phyloP scores from a whole-genome alignment of 2,888 invertebrate species.

The Trichogramma evanescens region DNA sequence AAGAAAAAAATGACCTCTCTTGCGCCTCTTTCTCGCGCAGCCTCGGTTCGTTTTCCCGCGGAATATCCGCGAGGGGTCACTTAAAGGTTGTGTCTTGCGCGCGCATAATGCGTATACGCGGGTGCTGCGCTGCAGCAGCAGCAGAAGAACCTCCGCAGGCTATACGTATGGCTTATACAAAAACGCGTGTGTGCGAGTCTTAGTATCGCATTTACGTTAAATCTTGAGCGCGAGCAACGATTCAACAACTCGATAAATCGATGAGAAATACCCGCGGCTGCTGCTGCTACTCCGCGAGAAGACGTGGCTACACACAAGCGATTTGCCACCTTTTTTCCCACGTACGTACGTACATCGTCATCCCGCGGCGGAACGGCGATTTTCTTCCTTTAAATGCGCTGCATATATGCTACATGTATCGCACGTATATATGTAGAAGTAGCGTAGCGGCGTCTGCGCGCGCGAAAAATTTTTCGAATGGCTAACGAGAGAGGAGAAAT shows the following conservation, averaged over 20 bases:
- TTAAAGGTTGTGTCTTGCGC: neutral
- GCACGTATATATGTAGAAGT: no score
- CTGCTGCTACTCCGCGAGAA: slow-evolving; percentile 5
- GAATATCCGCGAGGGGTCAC: neutral
- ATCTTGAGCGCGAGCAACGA: neutral
- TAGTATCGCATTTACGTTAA: neutral
- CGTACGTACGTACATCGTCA: slow-evolving; percentile 13
- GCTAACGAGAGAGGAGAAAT: no score
- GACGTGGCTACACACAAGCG: neutral
- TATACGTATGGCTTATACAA: no score
- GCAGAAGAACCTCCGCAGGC: neutral
- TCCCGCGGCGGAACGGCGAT: slow-evolving; percentile 4
- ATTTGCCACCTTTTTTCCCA: slow-evolving; percentile 13
- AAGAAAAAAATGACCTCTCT: no score
- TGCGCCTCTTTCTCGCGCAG: no score
- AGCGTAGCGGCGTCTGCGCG: no score
- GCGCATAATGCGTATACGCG: neutral
- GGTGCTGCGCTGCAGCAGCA: neutral
- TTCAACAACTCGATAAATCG: slow-evolving; percentile 20
- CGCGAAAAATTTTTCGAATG: no score
- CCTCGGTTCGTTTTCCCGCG: no score
- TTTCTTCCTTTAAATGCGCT: slow-evolving; percentile 3
- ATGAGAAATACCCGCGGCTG: slow-evolving; percentile 18
- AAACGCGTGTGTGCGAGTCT: neutral
- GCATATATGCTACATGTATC: no score